Conservation (phyloP, 2,113 vertebrate genomes). For the Colaptes auratus region DNA sequence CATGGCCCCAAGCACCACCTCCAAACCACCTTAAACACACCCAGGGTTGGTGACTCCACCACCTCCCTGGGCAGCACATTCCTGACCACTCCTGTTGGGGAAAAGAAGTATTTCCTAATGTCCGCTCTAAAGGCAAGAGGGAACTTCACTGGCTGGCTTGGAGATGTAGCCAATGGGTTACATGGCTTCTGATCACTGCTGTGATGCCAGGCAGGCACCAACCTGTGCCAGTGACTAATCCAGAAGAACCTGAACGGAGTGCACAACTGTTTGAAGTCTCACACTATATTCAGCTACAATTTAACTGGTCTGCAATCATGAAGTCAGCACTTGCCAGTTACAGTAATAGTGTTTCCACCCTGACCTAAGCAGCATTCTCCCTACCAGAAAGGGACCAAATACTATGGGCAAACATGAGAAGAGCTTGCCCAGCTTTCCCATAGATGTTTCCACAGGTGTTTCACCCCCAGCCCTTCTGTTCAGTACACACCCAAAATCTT, state of each 20-base stretch:
- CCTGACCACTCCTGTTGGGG: too few relatives aligned
- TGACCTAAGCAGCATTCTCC: not conserved
- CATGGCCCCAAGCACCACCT: too few relatives aligned
- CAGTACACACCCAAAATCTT: not conserved
- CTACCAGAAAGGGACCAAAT: not conserved
- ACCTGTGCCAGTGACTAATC: not conserved
- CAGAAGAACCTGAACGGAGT: not conserved
- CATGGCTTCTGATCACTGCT: not conserved
- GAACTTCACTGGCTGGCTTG: not conserved
- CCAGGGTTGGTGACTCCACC: too few relatives aligned
- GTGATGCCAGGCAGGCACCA: not conserved
- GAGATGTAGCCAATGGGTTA: not conserved
- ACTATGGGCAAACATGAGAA: not conserved
- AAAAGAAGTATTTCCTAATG: too few relatives aligned
- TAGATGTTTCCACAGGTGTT: not conserved
- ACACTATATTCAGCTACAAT: constrained; percentile 52
- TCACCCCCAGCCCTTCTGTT: not conserved
- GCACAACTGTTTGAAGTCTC: constrained; percentile 41
- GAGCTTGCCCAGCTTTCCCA: not conserved
- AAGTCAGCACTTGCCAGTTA: constrained; percentile 52
- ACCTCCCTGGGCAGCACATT: too few relatives aligned
- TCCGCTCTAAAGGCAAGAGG: not conserved
- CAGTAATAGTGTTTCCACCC: constrained; percentile 16
- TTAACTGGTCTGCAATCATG: constrained; percentile 48
- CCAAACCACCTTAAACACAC: too few relatives aligned